Evolutionary conservation across 2,888 invertebrate genomes (phyloP).

Genomic region (Lampropteryx suffumata): DNA sequence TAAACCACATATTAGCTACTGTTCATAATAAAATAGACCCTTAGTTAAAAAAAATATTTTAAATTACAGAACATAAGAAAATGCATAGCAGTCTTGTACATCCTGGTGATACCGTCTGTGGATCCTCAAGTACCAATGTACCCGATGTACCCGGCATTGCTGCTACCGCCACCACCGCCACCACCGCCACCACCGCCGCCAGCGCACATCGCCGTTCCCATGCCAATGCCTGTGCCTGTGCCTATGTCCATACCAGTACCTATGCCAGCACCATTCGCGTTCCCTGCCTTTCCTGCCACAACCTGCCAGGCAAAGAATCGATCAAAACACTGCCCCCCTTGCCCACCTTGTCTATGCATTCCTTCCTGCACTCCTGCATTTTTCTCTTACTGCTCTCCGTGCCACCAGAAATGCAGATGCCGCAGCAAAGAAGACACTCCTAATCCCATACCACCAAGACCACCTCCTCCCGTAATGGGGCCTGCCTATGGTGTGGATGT

Average conservation of each 20-base stretch:
- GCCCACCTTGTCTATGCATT: constrained; percentile 64
- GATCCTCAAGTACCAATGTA: constrained; percentile 35
- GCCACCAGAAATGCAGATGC: constrained; percentile 65
- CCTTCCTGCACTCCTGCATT: constrained; percentile 69
- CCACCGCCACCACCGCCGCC: not conserved
- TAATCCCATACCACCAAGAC: constrained; percentile 37
- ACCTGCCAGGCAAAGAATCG: constrained; percentile 20
- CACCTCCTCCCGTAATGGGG: constrained; percentile 28
- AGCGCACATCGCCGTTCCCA: constrained; percentile 9
- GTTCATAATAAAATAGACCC: no score
- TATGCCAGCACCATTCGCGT: constrained; percentile 46
- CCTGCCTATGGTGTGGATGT: constrained; percentile 5
- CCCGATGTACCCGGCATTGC: constrained; percentile 27
- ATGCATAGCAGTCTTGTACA: not conserved
- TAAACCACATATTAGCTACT: no score
- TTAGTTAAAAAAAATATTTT: no score
- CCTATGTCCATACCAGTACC: constrained; percentile 27
- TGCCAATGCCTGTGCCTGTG: constrained; percentile 13
- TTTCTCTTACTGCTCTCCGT: constrained; percentile 66
- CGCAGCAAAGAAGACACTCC: constrained; percentile 45
- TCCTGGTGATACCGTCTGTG: constrained; percentile 30
- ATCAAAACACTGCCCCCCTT: constrained; percentile 55
- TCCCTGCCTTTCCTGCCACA: constrained; percentile 46
- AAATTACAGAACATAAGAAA: no score
- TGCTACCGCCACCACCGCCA: not conserved